Evolutionary conservation across 2,113 vertebrate species (phyloP), one percentile per base, ranked within the genome.

Genomic region (Salvator merianae): DNA sequence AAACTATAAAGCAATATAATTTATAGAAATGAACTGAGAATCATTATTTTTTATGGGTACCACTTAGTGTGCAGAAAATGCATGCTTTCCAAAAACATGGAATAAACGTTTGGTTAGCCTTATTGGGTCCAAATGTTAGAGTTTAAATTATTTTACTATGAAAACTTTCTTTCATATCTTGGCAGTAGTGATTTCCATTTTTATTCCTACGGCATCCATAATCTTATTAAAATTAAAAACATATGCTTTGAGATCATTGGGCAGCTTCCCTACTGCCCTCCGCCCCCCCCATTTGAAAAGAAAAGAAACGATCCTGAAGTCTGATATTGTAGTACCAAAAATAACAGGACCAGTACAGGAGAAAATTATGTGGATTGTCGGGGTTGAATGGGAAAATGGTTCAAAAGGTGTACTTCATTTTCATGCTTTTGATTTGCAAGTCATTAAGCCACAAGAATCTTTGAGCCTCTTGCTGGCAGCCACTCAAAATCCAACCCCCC

Each of bases 1-100:
- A 96, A 96, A 95, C 94, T 95, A 94, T 95, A 96, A 96, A 96
- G 88, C 95, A 95, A 95, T 95, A 95, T 96, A 96, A 95, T 96
- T 96, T 96, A 96, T 94, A 95, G 95, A 96, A 97, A 96, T 96
- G 96, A 96, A 97, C 95, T 91, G 94, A 96, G 96, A 96, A 97
- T 96, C 96, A 97, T 97, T 97, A 97, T 97, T 97, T 97, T 97
- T 97, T 97, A 97, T 96, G 95, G 95, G 96, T 95, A 96, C 96
- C 95, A 96, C 95, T 97, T 96, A 96, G 96, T 96, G 96, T 94
- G 94, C 93, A 96, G 95, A 97, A 96, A 96, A 96, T 94, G 94
- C 94, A 94, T 90, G 94, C 95, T 97, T 97, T 97, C 93, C 93
- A 95, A 96, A 97, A 96, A 96, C 96, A 96, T 97, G 95, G 95